Conservation (phyloP, 1,140 invertebrate species). For the Neodiprion virginianus region DNA sequence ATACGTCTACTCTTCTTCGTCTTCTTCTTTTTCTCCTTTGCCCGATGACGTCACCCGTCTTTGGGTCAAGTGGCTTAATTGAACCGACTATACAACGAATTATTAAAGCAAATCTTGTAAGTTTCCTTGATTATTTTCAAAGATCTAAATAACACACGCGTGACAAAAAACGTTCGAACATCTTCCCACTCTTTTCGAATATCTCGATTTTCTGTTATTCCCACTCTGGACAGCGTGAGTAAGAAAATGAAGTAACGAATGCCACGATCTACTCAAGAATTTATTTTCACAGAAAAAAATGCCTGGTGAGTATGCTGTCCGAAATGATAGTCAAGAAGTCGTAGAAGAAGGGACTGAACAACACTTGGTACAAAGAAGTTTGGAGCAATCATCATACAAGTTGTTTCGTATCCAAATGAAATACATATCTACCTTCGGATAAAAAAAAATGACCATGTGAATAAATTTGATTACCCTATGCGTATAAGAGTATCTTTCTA, state of each 20-base stretch:
- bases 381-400: neutral
- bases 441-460: neutral
- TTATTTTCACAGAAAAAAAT: constrained; percentile 35
- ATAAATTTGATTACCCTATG: neutral
- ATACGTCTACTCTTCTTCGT: neutral
- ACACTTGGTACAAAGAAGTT: neutral
- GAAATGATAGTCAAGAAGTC: constrained; percentile 36
- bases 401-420: no score
- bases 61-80: constrained; percentile 40
- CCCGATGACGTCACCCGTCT: constrained; percentile 36
- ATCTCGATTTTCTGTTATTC: no score
- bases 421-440: no score
- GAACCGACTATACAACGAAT: constrained; percentile 30
- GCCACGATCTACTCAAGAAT: neutral
- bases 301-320: constrained; percentile 30
- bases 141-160: neutral
- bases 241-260: no score
- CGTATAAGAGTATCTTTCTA: neutral
- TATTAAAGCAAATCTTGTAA: constrained; percentile 9
- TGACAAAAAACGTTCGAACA: no score
- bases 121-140: constrained; percentile 1
- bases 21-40: neutral
- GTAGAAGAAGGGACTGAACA: neutral
- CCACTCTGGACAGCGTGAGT: no score
- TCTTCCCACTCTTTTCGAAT: no score